These are phyloP conservation scores for Rhodophaea formosa DNA, from an alignment of 2,888 invertebrate genomes.

Conservation along the genomic window DNA sequence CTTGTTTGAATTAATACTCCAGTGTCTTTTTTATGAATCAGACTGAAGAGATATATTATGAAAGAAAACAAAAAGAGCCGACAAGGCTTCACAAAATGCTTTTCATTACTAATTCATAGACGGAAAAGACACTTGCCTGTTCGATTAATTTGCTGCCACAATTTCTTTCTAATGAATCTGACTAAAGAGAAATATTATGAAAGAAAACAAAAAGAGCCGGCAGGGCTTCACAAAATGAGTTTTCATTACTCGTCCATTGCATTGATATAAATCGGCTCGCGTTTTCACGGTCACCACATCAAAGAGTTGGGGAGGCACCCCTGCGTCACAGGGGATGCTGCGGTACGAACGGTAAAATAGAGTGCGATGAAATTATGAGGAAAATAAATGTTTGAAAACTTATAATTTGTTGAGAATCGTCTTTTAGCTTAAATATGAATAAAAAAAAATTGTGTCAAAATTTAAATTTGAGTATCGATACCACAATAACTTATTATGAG, in stretches of 20 bases:
- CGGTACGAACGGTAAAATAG: constrained; percentile 25
- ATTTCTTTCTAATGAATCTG: neutral
- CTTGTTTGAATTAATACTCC: neutral
- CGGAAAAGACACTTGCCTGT: neutral
- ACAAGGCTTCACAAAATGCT: constrained; percentile 20
- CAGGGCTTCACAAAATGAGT: constrained; percentile 20
- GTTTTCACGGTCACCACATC: constrained; percentile 78
- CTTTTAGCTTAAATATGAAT: too few relatives aligned
- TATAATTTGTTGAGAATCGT: too few relatives aligned
- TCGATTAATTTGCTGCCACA: neutral
- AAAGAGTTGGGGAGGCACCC: constrained; percentile 67
- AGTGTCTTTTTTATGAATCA: neutral
- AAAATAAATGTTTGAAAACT: too few relatives aligned
- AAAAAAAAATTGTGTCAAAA: too few relatives aligned
- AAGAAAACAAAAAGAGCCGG: constrained; percentile 6
- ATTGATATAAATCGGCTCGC: constrained; percentile 65
- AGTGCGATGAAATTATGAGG: constrained; percentile 28
- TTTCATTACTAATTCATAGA: constrained; percentile 64
- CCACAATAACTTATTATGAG: too few relatives aligned
- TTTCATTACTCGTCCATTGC: constrained; percentile 64
- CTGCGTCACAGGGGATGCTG: constrained; percentile 40
- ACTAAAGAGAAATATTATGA: constrained; percentile 3
- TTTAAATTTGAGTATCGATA: too few relatives aligned
- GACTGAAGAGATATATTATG: neutral
- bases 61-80: constrained; percentile 9